Percentiles rank a stretch among this genome's conserved stretches.
Evolutionary conservation across 2,797 vertebrate genomes (phyloP).

Genomic region (Alcedo atthis): DNA sequence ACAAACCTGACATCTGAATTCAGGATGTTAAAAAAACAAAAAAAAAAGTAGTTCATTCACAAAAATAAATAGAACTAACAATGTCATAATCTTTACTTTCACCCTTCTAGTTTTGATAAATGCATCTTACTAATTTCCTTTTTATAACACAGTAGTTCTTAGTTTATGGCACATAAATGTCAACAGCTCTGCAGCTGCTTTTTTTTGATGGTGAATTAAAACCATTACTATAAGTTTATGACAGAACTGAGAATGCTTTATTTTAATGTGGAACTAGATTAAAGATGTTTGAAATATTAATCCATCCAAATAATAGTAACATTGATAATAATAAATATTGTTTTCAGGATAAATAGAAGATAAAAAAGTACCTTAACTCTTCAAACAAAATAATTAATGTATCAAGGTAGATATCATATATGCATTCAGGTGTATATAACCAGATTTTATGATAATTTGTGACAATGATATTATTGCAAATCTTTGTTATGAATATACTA

Average conservation of each 20-base stretch:
- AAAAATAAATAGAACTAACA: neutral
- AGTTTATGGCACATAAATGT: conserved; percentile 26
- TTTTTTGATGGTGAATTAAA: neutral
- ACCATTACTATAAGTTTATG: conserved; percentile 47
- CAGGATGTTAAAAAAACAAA: neutral
- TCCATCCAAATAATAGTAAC: conserved; percentile 47
- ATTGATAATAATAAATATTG: conserved; percentile 40
- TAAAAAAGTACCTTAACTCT: conserved; percentile 49
- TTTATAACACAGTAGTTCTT: conserved; percentile 5
- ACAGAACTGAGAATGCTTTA: conserved; percentile 38
- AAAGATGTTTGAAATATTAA: conserved; percentile 65
- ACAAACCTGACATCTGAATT: neutral
- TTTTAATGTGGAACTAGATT: conserved; percentile 52
- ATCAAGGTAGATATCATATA: neutral
- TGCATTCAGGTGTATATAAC: neutral
- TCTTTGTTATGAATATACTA: conserved; percentile 38
- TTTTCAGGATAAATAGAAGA: conserved; percentile 28
- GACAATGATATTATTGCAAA: conserved; percentile 40
- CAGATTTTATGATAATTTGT: conserved; percentile 55
- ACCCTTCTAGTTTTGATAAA: conserved; percentile 1
- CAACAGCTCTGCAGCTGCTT: neutral
- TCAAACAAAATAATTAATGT: conserved; percentile 39
- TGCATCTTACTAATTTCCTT: neutral
- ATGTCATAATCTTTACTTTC: neutral
- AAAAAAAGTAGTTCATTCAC: neutral